Base-by-base conservation (phyloP, 2,888 invertebrate species). In the Unio delphinus region DNA sequence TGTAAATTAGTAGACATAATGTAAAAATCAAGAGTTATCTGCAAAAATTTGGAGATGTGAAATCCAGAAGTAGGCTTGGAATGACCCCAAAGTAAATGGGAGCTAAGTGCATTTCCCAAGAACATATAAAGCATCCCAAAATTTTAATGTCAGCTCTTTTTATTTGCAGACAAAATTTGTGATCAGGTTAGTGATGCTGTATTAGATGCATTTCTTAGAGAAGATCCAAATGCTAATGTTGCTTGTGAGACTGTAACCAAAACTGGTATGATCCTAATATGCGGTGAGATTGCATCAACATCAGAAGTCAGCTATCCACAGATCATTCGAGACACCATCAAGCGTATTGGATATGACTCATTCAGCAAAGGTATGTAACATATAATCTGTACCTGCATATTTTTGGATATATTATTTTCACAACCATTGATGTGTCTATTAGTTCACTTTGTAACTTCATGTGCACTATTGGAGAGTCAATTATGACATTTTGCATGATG, bases 161-260 rank as follows among this genome's bases (percentile, higher is more conserved):
- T 15, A 18, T 59, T 59, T 59, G 11, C 59, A 87, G 89, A 91
- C 76, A 91, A 91, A 81, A 86, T 91, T 55, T 91, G 91, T 74
- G 91, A 91, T 75, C 91, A 91, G 78, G 84, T 91, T 62, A 90
- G 90, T 79, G 91, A 91, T 85, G 90, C 91, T 28, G 83, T 91
- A 45, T 76, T 91, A 58, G 90, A 91, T 93, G 86, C 93, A 94
- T 96, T 97, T 92, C 91, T 98, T 80, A 92, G 92, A 87, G 95
- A 96, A 91, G 98, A 98, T 91, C 96, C 97, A 34, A 93, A 96
- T 90, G 96, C 97, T 70, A 97, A 97, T 93, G 98, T 98, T 78
- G 98, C 98, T 80, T 98, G 98, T 90, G 97, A 99, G 93, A 96
- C 97, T 61, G 97, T 98, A 67, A 96, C 98, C 57, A 99, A 99